Evolutionary conservation across 2,888 invertebrate genomes (phyloP).

Genomic region (Plagodis dolabraria): DNA sequence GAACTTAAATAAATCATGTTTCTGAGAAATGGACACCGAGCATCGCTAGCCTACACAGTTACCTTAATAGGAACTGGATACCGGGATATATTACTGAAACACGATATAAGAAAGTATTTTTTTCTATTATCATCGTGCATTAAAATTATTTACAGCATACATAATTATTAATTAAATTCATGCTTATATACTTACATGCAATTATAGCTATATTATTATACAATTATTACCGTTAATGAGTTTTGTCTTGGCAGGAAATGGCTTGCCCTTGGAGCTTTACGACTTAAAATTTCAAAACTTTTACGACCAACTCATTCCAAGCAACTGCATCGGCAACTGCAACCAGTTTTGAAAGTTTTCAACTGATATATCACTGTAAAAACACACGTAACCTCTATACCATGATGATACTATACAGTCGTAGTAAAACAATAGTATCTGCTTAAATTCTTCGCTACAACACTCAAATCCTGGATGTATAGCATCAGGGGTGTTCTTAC

Average conservation of each 20-base stretch:
- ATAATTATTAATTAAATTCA: slow-evolving; percentile 25
- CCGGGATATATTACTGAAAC: too few relatives aligned
- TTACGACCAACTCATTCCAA: slow-evolving; percentile 71
- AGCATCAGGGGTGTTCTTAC: slow-evolving; percentile 59
- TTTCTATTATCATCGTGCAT: slow-evolving; percentile 11
- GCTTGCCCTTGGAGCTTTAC: background rate
- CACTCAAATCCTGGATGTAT: slow-evolving; percentile 68
- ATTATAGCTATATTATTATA: background rate
- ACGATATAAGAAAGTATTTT: too few relatives aligned
- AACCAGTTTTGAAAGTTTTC: slow-evolving; percentile 70
- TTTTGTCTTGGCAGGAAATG: too few relatives aligned
- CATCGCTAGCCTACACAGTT: too few relatives aligned
- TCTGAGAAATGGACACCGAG: too few relatives aligned
- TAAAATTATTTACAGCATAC: slow-evolving; percentile 25
- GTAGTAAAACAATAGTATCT: slow-evolving; percentile 60
- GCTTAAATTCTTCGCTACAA: slow-evolving; percentile 59
- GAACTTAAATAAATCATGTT: too few relatives aligned
- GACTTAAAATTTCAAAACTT: background rate
- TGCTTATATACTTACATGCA: slow-evolving; percentile 35
- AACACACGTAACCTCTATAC: slow-evolving; percentile 60
- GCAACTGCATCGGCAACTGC: slow-evolving; percentile 55
- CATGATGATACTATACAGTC: slow-evolving; percentile 62
- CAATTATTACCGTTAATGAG: background rate
- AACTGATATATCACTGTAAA: slow-evolving; percentile 58
- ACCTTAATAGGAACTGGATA: too few relatives aligned